Evolutionary conservation across 2,797 vertebrate genomes (phyloP).

Genomic region (Poecilia wingei): DNA sequence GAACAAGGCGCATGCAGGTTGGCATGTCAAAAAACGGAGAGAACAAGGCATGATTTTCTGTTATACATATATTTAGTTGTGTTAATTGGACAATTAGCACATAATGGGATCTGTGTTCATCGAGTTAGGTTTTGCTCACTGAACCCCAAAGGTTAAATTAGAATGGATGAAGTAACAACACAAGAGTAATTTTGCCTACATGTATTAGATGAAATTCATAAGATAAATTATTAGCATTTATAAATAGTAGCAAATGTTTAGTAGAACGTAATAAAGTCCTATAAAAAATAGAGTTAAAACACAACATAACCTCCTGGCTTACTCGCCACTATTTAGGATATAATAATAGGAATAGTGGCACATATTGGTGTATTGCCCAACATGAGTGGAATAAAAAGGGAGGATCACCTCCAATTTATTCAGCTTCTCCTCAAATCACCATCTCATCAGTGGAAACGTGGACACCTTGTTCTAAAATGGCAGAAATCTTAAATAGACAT

Average conservation of each 20-base stretch:
- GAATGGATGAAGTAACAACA: no score
- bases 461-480: not conserved
- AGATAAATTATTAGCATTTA: no score
- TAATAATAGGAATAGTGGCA: not conserved
- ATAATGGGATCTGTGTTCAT: no score
- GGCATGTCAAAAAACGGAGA: no score
- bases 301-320: not conserved
- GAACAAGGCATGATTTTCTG: not conserved
- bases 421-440: no score
- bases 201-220: no score
- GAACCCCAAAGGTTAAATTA: not conserved
- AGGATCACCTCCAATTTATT: no score
- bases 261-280: not conserved
- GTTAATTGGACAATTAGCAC: not conserved
- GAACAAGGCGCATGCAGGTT: not conserved
- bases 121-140: not conserved
- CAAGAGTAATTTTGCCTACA: no score
- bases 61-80: not conserved
- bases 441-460: not conserved
- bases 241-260: no score
- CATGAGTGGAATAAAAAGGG: not conserved
- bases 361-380: not conserved
- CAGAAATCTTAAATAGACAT: not conserved
- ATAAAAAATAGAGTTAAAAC: not conserved
- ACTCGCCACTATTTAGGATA: no score